Percentiles rank a stretch among this genome's conserved stretches.
Conservation (phyloP, 2,113 vertebrate species). For the Camelus dromedarius region DNA sequence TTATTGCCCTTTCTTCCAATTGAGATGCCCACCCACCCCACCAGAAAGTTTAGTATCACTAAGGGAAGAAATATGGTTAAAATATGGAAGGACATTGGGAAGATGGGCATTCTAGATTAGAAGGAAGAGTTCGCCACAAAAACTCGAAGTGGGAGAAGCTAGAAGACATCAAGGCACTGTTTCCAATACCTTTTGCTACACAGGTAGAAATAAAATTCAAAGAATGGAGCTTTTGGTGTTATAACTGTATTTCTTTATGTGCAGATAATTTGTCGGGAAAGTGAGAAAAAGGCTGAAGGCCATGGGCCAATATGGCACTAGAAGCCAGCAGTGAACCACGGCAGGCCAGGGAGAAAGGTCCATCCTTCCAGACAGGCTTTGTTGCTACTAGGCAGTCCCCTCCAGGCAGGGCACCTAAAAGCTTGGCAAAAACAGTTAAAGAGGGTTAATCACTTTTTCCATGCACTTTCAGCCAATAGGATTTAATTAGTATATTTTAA, state of each 20-base stretch:
- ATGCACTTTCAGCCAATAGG: slow-evolving; percentile 71
- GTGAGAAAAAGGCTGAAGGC: background rate
- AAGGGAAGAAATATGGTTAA: background rate
- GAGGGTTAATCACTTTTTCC: slow-evolving; percentile 73
- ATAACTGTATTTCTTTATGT: background rate
- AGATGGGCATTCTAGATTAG: background rate
- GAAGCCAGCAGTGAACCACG: background rate
- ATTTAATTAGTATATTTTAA: slow-evolving; percentile 82
- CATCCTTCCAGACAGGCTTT: background rate
- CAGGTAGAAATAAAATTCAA: background rate
- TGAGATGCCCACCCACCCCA: background rate
- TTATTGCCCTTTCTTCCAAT: background rate
- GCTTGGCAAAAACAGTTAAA: slow-evolving; percentile 15
- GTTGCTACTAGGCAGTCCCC: background rate
- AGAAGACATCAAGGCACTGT: background rate
- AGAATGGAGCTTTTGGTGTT: background rate
- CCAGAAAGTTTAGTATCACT: background rate
- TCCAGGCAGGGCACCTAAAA: background rate
- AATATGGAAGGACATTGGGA: background rate
- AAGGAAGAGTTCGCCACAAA: background rate
- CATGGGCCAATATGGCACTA: background rate
- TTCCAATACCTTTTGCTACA: background rate
- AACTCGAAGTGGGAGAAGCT: background rate
- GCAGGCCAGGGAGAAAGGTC: background rate
- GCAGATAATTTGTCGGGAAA: background rate